Percentiles rank a stretch among this genome's conserved stretches.
phyloP scores from a whole-genome alignment of 2,797 vertebrate species.

The Artibeus jamaicensis region DNA sequence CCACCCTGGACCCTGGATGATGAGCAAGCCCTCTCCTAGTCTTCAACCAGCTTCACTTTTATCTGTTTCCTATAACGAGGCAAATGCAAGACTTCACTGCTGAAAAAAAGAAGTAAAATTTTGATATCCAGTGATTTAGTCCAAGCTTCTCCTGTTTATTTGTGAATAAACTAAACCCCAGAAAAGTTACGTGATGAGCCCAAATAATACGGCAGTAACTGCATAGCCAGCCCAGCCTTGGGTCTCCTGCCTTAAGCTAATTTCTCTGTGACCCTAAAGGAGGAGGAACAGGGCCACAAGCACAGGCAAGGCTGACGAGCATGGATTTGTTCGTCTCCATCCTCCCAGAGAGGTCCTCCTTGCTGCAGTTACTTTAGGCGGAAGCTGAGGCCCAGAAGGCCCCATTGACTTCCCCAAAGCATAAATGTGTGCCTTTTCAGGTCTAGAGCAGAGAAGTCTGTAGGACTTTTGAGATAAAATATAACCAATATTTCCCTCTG shows the following conservation, averaged over 20 bases:
- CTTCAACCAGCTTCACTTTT: background rate
- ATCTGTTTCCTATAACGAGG: background rate
- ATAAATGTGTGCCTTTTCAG: background rate
- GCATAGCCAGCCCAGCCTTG: rapidly evolving
- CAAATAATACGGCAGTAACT: background rate
- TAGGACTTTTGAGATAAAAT: background rate
- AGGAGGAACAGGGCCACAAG: background rate
- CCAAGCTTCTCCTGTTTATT: background rate
- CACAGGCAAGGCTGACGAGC: rapidly evolving
- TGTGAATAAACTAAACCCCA: background rate
- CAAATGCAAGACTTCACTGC: background rate
- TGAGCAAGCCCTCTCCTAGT: background rate
- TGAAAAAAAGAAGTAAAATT: background rate
- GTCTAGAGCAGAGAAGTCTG: background rate
- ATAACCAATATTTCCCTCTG: background rate
- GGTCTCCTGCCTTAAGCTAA: background rate
- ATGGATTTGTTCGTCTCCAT: background rate
- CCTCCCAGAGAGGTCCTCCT: background rate
- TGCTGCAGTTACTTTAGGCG: background rate
- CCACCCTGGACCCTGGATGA: background rate
- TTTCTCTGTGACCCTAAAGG: background rate
- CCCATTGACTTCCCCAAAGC: background rate
- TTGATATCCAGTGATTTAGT: background rate
- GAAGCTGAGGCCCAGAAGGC: background rate
- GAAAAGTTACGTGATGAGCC: background rate